Base-by-base conservation (phyloP, 2,113 vertebrate species). In the Archocentrus centrarchus region DNA sequence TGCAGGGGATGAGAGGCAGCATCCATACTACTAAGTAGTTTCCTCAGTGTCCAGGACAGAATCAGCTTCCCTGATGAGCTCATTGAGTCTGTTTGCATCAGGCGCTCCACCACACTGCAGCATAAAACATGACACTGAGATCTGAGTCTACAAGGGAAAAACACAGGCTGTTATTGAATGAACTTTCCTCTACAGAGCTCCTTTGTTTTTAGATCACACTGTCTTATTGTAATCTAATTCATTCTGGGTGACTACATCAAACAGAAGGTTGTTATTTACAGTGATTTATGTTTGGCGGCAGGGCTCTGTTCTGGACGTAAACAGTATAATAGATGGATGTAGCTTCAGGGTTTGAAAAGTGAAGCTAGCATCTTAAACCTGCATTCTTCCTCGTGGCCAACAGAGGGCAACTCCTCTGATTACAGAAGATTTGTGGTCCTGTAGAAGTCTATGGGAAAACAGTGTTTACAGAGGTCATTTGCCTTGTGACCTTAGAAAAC, bases 131-230 rank as follows among this genome's bases (percentile, higher is more conserved):
- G 64, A 70, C 64, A 20, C 41, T 18, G 64, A 70, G 27, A 68
- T 50, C 64, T 14, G 10, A 68, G 41, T 50, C 64, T 50, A 50
- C 64, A 18, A 15, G 64, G 39, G 41, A 6, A 20, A 70, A 32
- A 70, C 18, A 15, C 63, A 50, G 66, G 44, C 10, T 32, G 24
- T 18, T 73, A 53, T 44, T 20, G 66, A 53, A 53, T 20, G 24
- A 53, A 24, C 44, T 53, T 50, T 70, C 66, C 44, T 70, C 44
- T 20, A 70, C 44, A 73, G 66, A 20, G 24, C 6, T 3, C 15
- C 44, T 73, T 73, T 73, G 66, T 70, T 70, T 70, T 70, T 53
- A 53, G 44, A 20, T 73, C 50, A 73, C 44, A 53, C 3, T 73
- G 20, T 32, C 24, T 73, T 73, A 53, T 73, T 53, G 64, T 53